Evolutionary conservation across 1,140 invertebrate genomes (phyloP).

Genomic region (Cotesia typhae): DNA sequence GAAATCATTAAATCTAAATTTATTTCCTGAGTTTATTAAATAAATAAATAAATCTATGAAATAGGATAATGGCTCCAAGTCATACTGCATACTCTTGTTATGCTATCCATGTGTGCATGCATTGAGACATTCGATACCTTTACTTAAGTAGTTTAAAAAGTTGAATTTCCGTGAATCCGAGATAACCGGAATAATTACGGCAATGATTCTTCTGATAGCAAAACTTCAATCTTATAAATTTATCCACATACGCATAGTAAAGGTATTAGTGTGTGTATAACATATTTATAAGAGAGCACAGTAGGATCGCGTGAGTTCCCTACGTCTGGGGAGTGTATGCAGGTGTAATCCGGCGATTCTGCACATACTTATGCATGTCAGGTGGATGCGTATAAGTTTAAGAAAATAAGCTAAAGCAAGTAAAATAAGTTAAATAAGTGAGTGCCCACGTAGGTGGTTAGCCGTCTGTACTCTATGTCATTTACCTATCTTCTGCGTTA

Average conservation of each 20-base stretch:
- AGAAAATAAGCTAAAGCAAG: not conserved
- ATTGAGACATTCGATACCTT: slow-evolving; percentile 23
- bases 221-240: not conserved
- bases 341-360: slow-evolving; percentile 9
- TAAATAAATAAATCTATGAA: not conserved
- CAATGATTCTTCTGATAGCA: slow-evolving; percentile 22
- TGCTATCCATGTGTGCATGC: not conserved
- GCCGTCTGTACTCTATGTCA: too few species aligned
- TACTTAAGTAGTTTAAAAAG: slow-evolving; percentile 7
- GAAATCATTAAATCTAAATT: slow-evolving; percentile 19
- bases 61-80: not conserved
- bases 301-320: slow-evolving; percentile 17
- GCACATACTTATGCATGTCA: not conserved
- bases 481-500: too few species aligned
- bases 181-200: slow-evolving; percentile 24
- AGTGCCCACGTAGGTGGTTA: not conserved
- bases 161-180: slow-evolving; percentile 18
- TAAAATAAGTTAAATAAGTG: not conserved
- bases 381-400: not conserved
- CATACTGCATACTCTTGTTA: not conserved
- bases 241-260: too few species aligned
- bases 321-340: not conserved
- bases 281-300: too few species aligned
- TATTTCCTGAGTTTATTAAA: not conserved
- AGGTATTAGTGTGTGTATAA: too few species aligned